A percentile compares a stretch with the other conserved stretches of the same genome.
phyloP scores from a whole-genome alignment of 2,113 vertebrate species.

The Xenopus borealis region DNA sequence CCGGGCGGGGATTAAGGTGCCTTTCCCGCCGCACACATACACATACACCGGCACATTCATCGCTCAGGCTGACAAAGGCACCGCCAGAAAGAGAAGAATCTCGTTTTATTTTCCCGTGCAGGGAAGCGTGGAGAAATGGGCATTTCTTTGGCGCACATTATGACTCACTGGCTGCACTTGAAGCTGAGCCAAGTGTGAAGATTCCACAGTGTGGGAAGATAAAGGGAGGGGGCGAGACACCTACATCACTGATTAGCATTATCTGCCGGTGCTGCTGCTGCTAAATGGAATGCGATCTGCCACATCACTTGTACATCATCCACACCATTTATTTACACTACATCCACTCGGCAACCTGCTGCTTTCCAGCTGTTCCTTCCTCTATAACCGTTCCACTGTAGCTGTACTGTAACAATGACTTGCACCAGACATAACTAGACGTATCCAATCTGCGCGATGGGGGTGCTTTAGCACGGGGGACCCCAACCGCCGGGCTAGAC shows the following conservation, averaged over 20 bases:
- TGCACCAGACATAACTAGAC: no score
- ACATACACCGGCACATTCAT: conserved; percentile 65
- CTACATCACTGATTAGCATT: conserved; percentile 8
- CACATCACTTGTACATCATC: background rate
- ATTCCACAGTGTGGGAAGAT: conserved; percentile 35
- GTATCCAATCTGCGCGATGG: no score
- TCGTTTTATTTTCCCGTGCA: conserved; percentile 49
- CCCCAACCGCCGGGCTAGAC: no score
- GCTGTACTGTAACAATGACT: no score
- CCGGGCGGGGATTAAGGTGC: conserved; percentile 81
- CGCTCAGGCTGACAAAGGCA: conserved; percentile 60
- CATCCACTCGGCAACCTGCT: no score
- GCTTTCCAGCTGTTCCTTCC: no score
- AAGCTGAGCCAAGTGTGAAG: conserved; percentile 55
- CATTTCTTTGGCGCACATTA: conserved; percentile 57
- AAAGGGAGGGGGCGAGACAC: background rate
- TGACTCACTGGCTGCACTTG: conserved; percentile 52
- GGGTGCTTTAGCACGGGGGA: no score
- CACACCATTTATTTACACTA: no score
- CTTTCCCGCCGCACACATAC: conserved; percentile 69
- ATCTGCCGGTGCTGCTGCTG: no score
- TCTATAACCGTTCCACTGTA: no score
- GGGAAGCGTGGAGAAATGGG: conserved; percentile 50
- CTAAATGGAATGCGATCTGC: background rate
- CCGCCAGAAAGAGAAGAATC: conserved; percentile 65